Evolutionary conservation across 1,140 invertebrate genomes (phyloP), one percentile per base, ranked within the genome.

Genomic region (Hestina assimilis): DNA sequence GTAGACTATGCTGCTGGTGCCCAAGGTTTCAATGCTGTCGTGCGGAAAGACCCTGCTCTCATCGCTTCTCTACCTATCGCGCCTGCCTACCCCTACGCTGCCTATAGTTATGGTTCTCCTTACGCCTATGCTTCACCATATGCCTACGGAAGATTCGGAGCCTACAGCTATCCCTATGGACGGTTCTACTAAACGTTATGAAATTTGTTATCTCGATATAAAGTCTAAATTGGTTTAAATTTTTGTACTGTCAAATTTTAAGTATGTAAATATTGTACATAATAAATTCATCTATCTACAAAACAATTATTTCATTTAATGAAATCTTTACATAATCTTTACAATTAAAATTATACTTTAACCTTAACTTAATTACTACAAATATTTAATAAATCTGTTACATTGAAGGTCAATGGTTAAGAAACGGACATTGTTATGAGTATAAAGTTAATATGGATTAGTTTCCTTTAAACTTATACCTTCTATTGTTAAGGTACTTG

Each of bases 1-100:
- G 87, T 89, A 0, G 82, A 89, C 61, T 89, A 89, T 38, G 71
- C 86, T 14, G 83, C 85, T 23, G 87, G 84, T 59, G 72, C 73
- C 15, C 75, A 70, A 26, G 88, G 88, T 12, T 89, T 89, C 69
- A 89, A 89, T 63, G 88, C 88, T 9, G 63, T 82, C 6, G 88
- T 89, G 4, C 68, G 79, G 26, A 83, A 87, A 26, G 80, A 81
- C 67, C 75, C 75, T 0, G 75, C 72, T 33, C 33, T 75, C 2
- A 35, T 72, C 29, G 67, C 69, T 46, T 59, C 71, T 26, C 33
- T 38, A 2, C 35, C 66, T 7, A 47, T 69, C 14, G 56, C 62
- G 2, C 33, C 59, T 9, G 41, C 50, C 68, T 24, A 45, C 54
- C 4, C 57, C 48, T n/a, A n/a, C n/a, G n/a, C n/a, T n/a, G n/a